These are phyloP conservation scores for Podargus strigoides DNA, from an alignment of 2,797 vertebrate genomes.

Conservation along the genomic window DNA sequence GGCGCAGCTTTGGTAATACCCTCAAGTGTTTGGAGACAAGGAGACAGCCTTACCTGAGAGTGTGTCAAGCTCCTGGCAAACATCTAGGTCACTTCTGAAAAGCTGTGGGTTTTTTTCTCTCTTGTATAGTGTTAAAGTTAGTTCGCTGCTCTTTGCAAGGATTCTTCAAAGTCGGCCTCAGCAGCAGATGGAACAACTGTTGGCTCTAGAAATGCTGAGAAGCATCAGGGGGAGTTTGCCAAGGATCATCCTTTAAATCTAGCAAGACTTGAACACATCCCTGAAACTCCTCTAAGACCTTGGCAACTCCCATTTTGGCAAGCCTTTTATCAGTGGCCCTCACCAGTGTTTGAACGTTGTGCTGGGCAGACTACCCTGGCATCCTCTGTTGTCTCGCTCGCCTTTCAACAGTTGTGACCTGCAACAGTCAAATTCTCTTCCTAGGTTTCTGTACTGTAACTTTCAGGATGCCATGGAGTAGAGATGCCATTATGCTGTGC, in stretches of 20 bases:
- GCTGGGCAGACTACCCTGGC: conserved; percentile 17
- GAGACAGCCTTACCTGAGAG: conserved; percentile 48
- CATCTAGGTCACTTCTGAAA: conserved; percentile 53
- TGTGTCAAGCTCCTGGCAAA: conserved; percentile 57
- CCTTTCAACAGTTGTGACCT: conserved; percentile 9
- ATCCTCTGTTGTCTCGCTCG: background rate
- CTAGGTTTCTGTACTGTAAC: conserved; percentile 4
- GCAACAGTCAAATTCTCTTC: background rate
- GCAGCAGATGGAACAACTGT: conserved; percentile 64
- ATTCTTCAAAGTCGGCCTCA: conserved; percentile 65
- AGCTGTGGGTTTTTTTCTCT: background rate
- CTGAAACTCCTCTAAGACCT: conserved; percentile 63
- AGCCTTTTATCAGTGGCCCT: conserved; percentile 55
- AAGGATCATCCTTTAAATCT: conserved; percentile 69
- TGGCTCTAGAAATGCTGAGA: conserved; percentile 62
- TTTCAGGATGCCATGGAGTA: background rate
- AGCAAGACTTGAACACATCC: conserved; percentile 59
- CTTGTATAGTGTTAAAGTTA: conserved; percentile 39
- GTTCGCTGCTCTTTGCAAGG: conserved; percentile 56
- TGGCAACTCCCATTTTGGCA: conserved; percentile 57
- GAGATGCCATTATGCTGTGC: conserved; percentile 43
- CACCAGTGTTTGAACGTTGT: conserved; percentile 39
- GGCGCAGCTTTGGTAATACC: background rate
- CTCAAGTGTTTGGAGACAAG: conserved; percentile 44
- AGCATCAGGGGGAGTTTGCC: conserved; percentile 56